phyloP scores from a whole-genome alignment of 1,140 invertebrate species.

The Metaphire vulgaris region DNA sequence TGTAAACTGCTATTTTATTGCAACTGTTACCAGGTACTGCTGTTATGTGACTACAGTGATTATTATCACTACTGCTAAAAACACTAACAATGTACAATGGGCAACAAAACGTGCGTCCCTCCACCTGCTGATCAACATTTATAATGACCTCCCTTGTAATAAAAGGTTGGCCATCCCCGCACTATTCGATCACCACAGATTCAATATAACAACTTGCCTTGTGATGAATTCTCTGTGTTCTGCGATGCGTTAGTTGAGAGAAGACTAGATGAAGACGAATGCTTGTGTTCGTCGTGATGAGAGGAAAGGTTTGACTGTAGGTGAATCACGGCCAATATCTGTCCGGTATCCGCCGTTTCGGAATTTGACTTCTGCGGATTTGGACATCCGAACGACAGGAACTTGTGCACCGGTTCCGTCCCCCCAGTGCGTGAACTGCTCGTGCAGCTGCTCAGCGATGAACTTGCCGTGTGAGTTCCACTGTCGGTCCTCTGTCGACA shows the following conservation, averaged over 20 bases:
- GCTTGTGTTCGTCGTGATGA: not conserved
- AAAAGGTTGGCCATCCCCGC: no score
- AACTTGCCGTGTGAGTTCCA: not conserved
- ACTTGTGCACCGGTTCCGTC: not conserved
- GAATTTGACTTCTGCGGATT: not conserved
- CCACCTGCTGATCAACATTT: no score
- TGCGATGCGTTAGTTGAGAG: not conserved
- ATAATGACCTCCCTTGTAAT: no score
- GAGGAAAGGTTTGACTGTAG: not conserved
- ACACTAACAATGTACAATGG: no score
- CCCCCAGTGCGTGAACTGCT: not conserved
- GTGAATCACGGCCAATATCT: not conserved
- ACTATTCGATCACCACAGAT: no score
- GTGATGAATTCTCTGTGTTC: not conserved
- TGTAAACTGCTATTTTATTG: no score
- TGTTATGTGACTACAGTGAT: no score
- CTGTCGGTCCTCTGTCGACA: not conserved
- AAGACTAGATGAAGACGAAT: no score
- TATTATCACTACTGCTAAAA: no score
- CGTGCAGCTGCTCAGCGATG: not conserved
- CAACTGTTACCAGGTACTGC: no score
- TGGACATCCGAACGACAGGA: not conserved
- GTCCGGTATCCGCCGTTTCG: not conserved
- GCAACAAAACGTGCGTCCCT: no score
- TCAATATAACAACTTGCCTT: not conserved